Evolutionary conservation across 2,797 vertebrate species (phyloP), one percentile per base, ranked within the genome.

Genomic region (Parotocinclus haroldoi): DNA sequence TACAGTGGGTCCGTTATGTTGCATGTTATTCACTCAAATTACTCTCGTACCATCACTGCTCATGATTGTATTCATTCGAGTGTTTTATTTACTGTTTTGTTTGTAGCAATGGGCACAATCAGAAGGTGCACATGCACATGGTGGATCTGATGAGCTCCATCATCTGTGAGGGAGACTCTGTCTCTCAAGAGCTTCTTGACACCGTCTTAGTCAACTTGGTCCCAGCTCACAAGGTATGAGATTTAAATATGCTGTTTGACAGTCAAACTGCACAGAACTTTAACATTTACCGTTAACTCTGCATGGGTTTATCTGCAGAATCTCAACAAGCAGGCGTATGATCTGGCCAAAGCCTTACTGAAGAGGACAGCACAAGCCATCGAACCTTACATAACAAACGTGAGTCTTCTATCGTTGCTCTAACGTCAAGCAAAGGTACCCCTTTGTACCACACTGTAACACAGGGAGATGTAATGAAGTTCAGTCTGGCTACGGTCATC

Each of bases 121-220:
- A 99, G 83, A 99, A 99, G 84, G 96, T 99, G 68, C 97, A 99
- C 78, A 99, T 99, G 96, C 97, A 99, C 59, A 99, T 99, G 96
- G 95, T 99, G 81, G 97, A 99, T 85, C 89, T 99, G 53, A 99
- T 99, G 97, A 98, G 97, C 81, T 99, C 97, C 69, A 99, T 99
- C 81, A 92, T 99, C 82, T 97, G 95, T 69, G 97, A 99, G 79
- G 97, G 97, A 13, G 97, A 99, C 85, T 96, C 94, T 0, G 97
- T 99, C 7, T 98, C 97, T 0, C 97, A 99, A 84, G 97, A 99
- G 77, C 92, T 99, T 70, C 76, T 99, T 83, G 97, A 99, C 88
- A 97, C 96, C 0, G 94, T 99, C 51, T 82, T 99, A 77, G 95
- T 98, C 75, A 99, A 99, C 81, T 83, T 99, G 70, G 95, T 99